Conservation (phyloP, 2,797 vertebrate species). For the Oceanodroma leucorhoa region DNA sequence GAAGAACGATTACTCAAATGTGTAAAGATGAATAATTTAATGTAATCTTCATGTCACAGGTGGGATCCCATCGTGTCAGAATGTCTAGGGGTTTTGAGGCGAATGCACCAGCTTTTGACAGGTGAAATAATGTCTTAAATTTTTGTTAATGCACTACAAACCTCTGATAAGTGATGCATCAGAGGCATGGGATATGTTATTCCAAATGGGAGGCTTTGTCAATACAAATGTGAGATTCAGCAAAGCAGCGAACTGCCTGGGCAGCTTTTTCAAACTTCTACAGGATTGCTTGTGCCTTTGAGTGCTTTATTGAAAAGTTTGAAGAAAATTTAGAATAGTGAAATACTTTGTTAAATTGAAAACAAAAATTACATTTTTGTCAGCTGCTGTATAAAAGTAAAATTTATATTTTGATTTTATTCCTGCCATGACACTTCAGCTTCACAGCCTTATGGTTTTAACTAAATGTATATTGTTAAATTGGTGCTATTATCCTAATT, state of each 20-base stretch:
- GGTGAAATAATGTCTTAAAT: conserved; percentile 73
- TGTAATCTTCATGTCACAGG: conserved; percentile 73
- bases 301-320: not conserved
- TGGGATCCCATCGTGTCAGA: conserved; percentile 97
- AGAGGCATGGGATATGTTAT: not conserved
- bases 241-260: not conserved
- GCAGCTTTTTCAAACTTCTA: not conserved
- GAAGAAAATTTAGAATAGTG: not conserved
- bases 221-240: not conserved
- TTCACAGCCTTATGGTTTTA: not conserved
- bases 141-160: not conserved
- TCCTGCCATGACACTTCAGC: not conserved
- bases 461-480: not conserved
- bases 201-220: not conserved
- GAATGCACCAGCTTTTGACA: conserved; percentile 97
- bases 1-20: not conserved
- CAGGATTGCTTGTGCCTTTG: not conserved
- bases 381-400: not conserved
- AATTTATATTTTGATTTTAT: not conserved
- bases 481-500: not conserved
- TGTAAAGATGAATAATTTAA: not conserved
- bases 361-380: not conserved
- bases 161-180: not conserved
- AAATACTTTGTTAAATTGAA: not conserved
- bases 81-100: conserved; percentile 97